These are phyloP conservation scores for Euleptes europaea DNA, from an alignment of 2,113 vertebrate species.

Conservation along the genomic window DNA sequence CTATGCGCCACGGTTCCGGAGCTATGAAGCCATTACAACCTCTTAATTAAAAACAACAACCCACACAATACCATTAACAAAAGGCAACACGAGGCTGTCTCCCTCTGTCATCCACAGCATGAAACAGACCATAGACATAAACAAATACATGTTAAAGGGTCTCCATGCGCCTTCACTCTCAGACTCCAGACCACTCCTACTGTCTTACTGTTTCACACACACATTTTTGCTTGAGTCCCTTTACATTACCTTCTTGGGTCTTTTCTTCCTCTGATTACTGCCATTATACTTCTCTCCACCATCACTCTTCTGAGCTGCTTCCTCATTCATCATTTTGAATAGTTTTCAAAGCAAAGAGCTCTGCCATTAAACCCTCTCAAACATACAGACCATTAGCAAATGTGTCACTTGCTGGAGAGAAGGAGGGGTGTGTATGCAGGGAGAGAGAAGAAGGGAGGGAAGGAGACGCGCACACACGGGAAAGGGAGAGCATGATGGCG, in stretches of 20 bases:
- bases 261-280: slow-evolving; percentile 83
- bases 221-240: background rate
- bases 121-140: background rate
- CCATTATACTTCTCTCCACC: slow-evolving; percentile 88
- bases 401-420: slow-evolving; percentile 54
- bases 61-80: background rate
- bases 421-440: slow-evolving; percentile 31
- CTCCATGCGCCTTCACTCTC: slow-evolving; percentile 1
- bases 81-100: slow-evolving; percentile 7
- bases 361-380: slow-evolving; percentile 64
- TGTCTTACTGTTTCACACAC: background rate
- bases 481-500: slow-evolving; percentile 76
- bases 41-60: background rate
- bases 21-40: slow-evolving; percentile 9
- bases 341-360: slow-evolving; percentile 35
- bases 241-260: slow-evolving; percentile 89
- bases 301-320: slow-evolving; percentile 87
- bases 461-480: slow-evolving; percentile 34
- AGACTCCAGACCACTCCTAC: background rate
- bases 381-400: slow-evolving; percentile 57
- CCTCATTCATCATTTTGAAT: slow-evolving; percentile 74
- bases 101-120: background rate
- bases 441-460: slow-evolving; percentile 40
- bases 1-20: background rate
- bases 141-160: background rate